A percentile compares a stretch with the other conserved stretches of the same genome.
Evolutionary conservation across 2,888 invertebrate species (phyloP).

Genomic region (Acholoe squamosa): DNA sequence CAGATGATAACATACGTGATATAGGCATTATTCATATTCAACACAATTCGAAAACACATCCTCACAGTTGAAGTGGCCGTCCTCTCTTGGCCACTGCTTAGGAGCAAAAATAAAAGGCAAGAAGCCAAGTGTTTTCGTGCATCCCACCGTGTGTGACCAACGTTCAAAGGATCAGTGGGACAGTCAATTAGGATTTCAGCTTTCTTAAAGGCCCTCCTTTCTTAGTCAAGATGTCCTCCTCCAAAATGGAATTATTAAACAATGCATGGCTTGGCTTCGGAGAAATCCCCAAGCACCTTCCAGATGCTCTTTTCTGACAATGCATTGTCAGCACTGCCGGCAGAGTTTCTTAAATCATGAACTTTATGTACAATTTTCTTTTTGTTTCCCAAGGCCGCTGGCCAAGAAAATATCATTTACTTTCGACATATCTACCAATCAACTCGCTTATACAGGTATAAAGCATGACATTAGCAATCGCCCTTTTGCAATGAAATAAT

Average conservation of each 20-base stretch:
- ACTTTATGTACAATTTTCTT: too few relatives aligned
- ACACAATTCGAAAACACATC: neutral
- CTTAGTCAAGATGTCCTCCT: neutral
- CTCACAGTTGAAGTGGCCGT: neutral
- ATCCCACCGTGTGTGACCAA: neutral
- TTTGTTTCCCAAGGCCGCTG: too few relatives aligned
- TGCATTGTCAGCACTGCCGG: neutral
- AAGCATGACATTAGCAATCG: too few relatives aligned
- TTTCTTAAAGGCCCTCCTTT: neutral
- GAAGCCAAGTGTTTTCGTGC: neutral
- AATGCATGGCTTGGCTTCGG: neutral
- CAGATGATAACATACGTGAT: too few relatives aligned
- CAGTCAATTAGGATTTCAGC: conserved; percentile 1
- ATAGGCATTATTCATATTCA: too few relatives aligned
- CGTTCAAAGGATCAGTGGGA: conserved; percentile 9
- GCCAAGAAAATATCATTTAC: too few relatives aligned
- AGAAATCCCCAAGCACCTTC: neutral
- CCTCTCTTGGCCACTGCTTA: neutral
- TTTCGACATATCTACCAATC: too few relatives aligned
- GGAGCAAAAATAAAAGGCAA: neutral
- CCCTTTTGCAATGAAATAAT: too few relatives aligned
- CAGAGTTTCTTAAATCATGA: too few relatives aligned
- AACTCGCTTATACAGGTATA: too few relatives aligned
- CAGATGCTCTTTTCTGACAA: too few relatives aligned
- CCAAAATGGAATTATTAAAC: neutral